phyloP scores from a whole-genome alignment of 2,113 vertebrate genomes.

The Chunga burmeisteri region DNA sequence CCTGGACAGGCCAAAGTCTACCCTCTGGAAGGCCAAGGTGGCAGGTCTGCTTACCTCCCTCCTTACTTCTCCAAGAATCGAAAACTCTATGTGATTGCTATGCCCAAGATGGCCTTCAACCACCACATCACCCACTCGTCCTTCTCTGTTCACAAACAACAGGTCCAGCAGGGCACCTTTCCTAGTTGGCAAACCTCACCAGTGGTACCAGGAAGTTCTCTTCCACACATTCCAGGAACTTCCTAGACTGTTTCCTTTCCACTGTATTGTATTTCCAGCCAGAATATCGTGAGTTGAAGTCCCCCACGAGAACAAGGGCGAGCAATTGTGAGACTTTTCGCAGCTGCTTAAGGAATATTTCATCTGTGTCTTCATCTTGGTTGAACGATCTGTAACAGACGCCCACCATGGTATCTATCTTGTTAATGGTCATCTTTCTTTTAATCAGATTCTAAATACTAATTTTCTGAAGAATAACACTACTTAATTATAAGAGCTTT shows the following conservation, averaged over 20 bases:
- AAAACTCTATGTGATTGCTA: background rate
- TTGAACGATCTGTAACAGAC: background rate
- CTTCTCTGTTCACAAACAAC: background rate
- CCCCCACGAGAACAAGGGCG: background rate
- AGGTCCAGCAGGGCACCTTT: background rate
- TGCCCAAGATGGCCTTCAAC: too few relatives aligned
- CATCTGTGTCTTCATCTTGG: background rate
- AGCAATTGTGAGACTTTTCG: background rate
- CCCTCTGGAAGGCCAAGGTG: background rate
- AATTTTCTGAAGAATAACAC: conserved; percentile 20
- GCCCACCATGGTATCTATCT: background rate
- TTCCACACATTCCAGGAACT: background rate
- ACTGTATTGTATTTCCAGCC: background rate
- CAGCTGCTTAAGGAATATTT: background rate
- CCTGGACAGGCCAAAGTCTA: background rate
- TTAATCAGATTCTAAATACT: conserved; percentile 35
- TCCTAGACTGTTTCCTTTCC: background rate
- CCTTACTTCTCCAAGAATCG: background rate
- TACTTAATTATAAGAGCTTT: background rate
- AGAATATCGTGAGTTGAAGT: background rate
- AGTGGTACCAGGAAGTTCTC: background rate
- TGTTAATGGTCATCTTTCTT: background rate
- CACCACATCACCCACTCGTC: background rate
- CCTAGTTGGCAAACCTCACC: background rate
- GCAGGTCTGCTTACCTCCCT: background rate